These are phyloP conservation scores for Sitta europaea DNA, from an alignment of 2,113 vertebrate species.

Conservation along the genomic window DNA sequence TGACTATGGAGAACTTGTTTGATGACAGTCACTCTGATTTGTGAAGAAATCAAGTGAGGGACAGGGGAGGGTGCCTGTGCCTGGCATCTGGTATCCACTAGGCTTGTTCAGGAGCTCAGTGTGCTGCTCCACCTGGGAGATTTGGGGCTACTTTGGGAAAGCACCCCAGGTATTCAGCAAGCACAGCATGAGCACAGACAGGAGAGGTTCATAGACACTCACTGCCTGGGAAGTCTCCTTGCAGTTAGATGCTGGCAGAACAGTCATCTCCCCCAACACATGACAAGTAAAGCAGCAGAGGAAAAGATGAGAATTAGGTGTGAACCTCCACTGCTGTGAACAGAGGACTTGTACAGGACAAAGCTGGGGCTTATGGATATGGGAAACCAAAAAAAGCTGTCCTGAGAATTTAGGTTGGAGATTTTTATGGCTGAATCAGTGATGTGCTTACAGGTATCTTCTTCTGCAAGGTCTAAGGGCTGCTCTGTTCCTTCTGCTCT, in stretches of 20 bases:
- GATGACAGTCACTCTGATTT: conserved; percentile 82
- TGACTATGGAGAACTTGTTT: conserved; percentile 84
- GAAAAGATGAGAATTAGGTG: neutral
- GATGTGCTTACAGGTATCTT: neutral
- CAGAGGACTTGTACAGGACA: neutral
- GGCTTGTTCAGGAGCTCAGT: rapidly evolving
- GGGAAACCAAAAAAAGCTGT: neutral
- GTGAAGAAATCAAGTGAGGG: conserved; percentile 69
- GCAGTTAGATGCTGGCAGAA: neutral
- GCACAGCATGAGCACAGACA: neutral
- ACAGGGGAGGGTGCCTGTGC: rapidly evolving
- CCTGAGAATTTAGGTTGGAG: neutral
- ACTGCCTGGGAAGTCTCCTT: neutral
- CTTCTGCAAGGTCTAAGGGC: neutral
- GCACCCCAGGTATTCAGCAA: neutral
- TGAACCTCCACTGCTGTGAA: neutral
- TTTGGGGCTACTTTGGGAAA: neutral
- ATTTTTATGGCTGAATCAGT: neutral
- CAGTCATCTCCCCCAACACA: neutral
- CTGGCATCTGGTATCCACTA: neutral
- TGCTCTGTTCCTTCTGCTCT: neutral
- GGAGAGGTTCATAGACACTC: neutral
- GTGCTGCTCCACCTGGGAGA: neutral
- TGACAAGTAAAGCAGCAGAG: neutral
- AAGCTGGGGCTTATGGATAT: neutral